A percentile compares a stretch with the other conserved stretches of the same genome.
These are phyloP conservation scores for Eupithecia subfuscata DNA, from an alignment of 2,888 invertebrate genomes.

Conservation along the genomic window DNA sequence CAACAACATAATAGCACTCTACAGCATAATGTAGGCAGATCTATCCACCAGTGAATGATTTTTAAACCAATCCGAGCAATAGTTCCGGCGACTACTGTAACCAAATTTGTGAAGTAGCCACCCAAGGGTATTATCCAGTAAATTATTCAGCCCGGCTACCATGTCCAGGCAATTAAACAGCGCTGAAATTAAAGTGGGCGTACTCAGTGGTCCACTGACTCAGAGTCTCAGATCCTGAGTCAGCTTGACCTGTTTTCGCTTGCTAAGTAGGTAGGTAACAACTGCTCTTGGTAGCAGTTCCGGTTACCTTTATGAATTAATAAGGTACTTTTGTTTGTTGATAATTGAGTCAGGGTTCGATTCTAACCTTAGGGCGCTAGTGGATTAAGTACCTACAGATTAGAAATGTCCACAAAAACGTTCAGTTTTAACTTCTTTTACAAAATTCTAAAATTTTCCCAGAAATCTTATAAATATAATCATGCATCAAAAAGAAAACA, in stretches of 20 bases:
- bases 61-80: background rate
- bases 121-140: background rate
- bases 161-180: conserved; percentile 51
- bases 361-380: no score
- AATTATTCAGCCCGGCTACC: conserved; percentile 39
- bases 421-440: no score
- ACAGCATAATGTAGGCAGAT: no score
- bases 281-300: background rate
- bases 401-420: no score
- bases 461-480: no score
- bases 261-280: background rate
- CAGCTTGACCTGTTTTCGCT: conserved; percentile 32
- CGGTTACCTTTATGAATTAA: background rate
- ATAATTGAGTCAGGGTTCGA: no score
- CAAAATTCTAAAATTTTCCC: no score
- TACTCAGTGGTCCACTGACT: conserved; percentile 45
- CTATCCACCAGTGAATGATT: no score
- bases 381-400: no score
- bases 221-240: conserved; percentile 36
- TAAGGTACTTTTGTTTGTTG: no score
- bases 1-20: no score
- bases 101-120: background rate
- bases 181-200: conserved; percentile 52
- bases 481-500: no score
- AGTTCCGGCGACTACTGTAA: background rate